Evolutionary conservation across 2,113 vertebrate genomes (phyloP), one percentile per base, ranked within the genome.

Genomic region (Sapajus apella): DNA sequence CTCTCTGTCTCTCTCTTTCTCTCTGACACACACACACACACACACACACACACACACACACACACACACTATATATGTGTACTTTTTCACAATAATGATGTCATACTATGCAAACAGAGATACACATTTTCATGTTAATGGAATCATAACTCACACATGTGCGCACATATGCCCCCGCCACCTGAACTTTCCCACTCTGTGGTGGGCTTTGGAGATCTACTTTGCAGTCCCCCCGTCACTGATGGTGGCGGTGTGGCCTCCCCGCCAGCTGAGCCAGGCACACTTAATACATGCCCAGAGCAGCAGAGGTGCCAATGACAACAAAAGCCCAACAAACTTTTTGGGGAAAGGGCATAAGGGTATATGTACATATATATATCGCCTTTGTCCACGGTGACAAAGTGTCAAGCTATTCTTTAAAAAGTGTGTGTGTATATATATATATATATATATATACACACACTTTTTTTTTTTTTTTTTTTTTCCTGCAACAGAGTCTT

Each of bases 151-250:
- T 50, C 25, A 9, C 4, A 17, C 55, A 55, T 11, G 23, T 3
- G 13, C 77, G n/a, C 76, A 66, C 37, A 25, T 37, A 40, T 12
- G 17, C 21, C 3, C 30, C 1, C 0, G 12, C 43, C 55, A 7
- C 58, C 30, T 52, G 56, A 80, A 25, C 23, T 52, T 90, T 58
- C 56, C n/a, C 40, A 6, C n/a, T 56, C 7, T 18, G 27, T 0
- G 0, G 2, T 23, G 14, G 3, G 17, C 80, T 73, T 52, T 35
- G 32, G n/a, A 47, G 16, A 40, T 45, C 56, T 90, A 35, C 66
- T 9, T 8, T 5, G 45, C 3, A 0, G 12, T 32, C 37, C 12
- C 45, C 0, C 2, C 21, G 30, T 76, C 23, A 2, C 35, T 17
- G 10, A 79, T 7, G 43, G 73, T 3, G 14, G 52, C 47, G 8